Evolutionary conservation across 2,113 vertebrate genomes (phyloP).

Genomic region (Vombatus ursinus): DNA sequence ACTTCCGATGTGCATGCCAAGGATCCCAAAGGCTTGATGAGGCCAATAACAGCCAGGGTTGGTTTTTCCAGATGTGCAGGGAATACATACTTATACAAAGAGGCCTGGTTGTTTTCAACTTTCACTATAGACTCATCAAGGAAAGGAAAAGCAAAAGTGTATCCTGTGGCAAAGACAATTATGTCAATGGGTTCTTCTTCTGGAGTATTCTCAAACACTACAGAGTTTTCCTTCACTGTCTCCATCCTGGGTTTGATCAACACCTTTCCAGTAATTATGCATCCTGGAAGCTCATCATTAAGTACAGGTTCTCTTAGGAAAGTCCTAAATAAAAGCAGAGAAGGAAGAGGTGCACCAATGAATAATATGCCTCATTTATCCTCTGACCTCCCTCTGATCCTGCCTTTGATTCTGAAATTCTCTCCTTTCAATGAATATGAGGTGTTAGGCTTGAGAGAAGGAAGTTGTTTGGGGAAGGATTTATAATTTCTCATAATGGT

Average conservation of each 20-base stretch:
- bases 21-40: constrained; percentile 84
- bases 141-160: constrained; percentile 85
- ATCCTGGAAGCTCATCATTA: constrained; percentile 88
- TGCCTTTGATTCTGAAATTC: background rate
- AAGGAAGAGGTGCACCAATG: background rate
- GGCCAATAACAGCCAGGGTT: constrained; percentile 88
- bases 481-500: background rate
- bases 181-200: constrained; percentile 87
- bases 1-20: constrained; percentile 86
- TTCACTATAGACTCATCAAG: constrained; percentile 83
- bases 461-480: background rate
- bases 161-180: constrained; percentile 92
- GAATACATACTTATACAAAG: constrained; percentile 90
- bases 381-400: background rate
- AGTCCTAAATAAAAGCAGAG: constrained; percentile 68
- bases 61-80: constrained; percentile 85
- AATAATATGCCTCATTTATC: accelerated
- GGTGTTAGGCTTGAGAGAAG: background rate
- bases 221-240: constrained; percentile 83
- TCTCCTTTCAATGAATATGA: too few relatives aligned
- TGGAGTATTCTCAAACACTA: constrained; percentile 85
- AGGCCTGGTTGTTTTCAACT: constrained; percentile 82
- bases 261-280: constrained; percentile 88
- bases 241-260: constrained; percentile 86
- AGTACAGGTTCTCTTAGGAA: constrained; percentile 77